These are phyloP conservation scores for Bradypodion pumilum DNA, from an alignment of 2,797 vertebrate species.

Conservation along the genomic window DNA sequence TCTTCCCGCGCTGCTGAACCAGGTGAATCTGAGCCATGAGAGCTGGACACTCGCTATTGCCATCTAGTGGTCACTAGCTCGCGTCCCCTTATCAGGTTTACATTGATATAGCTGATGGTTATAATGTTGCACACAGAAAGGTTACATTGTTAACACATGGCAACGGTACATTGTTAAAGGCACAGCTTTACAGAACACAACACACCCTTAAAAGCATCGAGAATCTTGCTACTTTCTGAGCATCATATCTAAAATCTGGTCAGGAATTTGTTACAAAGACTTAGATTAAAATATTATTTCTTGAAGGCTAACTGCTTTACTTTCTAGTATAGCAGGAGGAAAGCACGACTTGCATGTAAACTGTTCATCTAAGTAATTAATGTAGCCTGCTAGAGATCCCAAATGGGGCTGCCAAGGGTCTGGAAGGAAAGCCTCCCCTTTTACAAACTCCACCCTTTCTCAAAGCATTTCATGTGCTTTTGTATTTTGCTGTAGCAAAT, in stretches of 20 bases:
- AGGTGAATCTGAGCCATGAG: too few species aligned
- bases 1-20: too few species aligned
- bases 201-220: constrained; percentile 33
- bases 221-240: background rate
- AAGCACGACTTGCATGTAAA: background rate
- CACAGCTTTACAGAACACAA: too few species aligned
- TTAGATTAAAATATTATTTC: background rate
- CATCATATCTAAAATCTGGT: background rate
- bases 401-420: too few species aligned
- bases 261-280: background rate
- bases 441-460: background rate
- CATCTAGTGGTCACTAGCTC: too few species aligned
- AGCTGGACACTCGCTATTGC: too few species aligned
- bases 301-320: background rate
- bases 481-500: background rate
- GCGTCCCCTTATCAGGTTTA: too few species aligned
- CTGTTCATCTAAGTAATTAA: background rate
- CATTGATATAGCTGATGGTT: too few species aligned
- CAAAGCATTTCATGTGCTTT: background rate
- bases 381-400: background rate
- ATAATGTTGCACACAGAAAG: too few species aligned
- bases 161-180: too few species aligned
- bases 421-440: background rate
- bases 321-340: background rate
- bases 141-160: too few species aligned